Evolutionary conservation across 2,113 vertebrate species (phyloP), one percentile per base, ranked within the genome.

Genomic region (Hemibagrus wyckioides): DNA sequence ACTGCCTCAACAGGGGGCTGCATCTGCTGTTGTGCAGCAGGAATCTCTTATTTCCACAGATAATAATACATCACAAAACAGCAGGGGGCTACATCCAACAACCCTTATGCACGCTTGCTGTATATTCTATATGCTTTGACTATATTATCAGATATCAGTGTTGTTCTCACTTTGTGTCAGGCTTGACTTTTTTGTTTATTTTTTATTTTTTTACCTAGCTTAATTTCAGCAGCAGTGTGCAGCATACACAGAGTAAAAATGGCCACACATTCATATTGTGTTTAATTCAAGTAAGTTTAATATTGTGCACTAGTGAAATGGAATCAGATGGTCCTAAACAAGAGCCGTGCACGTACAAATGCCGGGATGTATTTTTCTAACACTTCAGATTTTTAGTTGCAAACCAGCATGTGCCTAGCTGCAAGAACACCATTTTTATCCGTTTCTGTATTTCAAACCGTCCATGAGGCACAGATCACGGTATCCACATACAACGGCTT

Each of bases 281-380:
- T 87, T 91, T 80, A 87, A 88, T 96, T 96, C 96, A 96, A 96
- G 95, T 94, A 96, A 96, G 96, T 94, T 96, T 95, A 95, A 96
- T 94, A 94, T 95, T 94, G 95, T 95, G 95, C 96, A 96, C 96
- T 95, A 95, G 94, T 94, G 95, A 94, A 88, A 92, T 92, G 91
- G 94, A 93, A 92, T 92, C 90, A 69, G 61, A 86, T 30, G 59
- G 48, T 56, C 76, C 61, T 69, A 39, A 77, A 85, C 57, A 85
- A 63, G 33, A 80, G 85, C n/a, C 15, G 48, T 59, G 48, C 30
- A 56, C 23, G 30, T 23, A 86, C 48, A 77, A 63, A 57, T 93
- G 93, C 94, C 94, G 94, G 93, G 87, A 92, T 92, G 90, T 90
- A 91, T 41, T 87, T 48, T 80, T 69, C 13, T 23, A 85, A 76